Evolutionary conservation across 2,113 vertebrate genomes (phyloP).

Genomic region (Galemys pyrenaicus): DNA sequence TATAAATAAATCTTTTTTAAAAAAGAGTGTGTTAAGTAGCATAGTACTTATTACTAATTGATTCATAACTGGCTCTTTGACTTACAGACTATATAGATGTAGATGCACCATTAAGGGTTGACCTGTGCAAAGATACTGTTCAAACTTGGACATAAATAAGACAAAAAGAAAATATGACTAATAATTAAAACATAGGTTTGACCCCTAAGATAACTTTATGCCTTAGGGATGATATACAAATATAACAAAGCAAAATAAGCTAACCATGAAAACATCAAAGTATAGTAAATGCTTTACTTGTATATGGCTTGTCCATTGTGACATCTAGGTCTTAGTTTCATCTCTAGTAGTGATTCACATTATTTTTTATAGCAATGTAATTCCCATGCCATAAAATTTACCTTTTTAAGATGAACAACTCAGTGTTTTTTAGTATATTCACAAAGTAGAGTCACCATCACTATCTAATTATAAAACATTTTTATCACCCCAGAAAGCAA

Average conservation of each 20-base stretch:
- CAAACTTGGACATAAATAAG: not conserved
- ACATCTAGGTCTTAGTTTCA: not conserved
- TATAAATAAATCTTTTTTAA: too few species aligned
- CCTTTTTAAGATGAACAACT: not conserved
- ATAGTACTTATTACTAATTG: not conserved
- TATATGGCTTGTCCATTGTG: not conserved
- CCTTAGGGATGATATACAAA: not conserved
- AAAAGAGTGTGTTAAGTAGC: not conserved
- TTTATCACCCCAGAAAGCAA: not conserved
- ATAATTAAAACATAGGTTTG: constrained; percentile 34
- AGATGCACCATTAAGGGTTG: not conserved
- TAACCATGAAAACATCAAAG: not conserved
- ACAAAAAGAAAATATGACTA: constrained; percentile 14
- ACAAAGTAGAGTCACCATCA: not conserved
- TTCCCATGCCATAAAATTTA: constrained; percentile 15
- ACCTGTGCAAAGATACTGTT: not conserved
- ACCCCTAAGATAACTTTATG: not conserved
- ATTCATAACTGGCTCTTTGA: not conserved
- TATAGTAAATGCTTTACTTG: not conserved
- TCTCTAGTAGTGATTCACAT: not conserved
- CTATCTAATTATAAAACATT: constrained; percentile 23
- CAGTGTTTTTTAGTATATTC: not conserved
- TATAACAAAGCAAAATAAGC: constrained; percentile 27
- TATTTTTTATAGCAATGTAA: constrained; percentile 29
- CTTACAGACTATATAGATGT: not conserved